A percentile compares a stretch with the other conserved stretches of the same genome.
phyloP scores from a whole-genome alignment of 1,140 invertebrate species.

The Heterodera schachtii region DNA sequence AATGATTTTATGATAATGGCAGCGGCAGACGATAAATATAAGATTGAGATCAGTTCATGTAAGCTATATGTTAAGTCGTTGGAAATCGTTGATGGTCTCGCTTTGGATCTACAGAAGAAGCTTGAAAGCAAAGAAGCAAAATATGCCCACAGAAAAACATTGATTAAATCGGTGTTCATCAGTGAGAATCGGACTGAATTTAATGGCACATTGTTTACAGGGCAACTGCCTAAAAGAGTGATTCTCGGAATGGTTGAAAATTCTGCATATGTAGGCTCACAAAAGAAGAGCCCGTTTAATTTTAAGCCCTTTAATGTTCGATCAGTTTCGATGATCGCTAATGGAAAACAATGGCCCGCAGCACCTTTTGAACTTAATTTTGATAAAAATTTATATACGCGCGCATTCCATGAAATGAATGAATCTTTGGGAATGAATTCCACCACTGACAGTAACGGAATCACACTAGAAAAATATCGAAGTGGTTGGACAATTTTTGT shows the following conservation, averaged over 20 bases:
- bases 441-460: slow-evolving; percentile 25
- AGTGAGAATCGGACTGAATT: slow-evolving; percentile 19
- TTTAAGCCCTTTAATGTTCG: slow-evolving; percentile 23
- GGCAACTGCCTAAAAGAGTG: too few relatives aligned
- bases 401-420: slow-evolving; percentile 25
- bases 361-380: slow-evolving; percentile 27
- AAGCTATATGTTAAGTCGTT: too few relatives aligned
- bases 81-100: too few relatives aligned
- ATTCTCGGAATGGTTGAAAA: too few relatives aligned
- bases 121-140: too few relatives aligned
- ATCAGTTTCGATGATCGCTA: not conserved
- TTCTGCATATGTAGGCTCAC: too few relatives aligned
- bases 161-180: slow-evolving; percentile 21
- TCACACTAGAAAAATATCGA: slow-evolving; percentile 19
- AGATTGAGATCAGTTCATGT: not conserved
- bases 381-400: slow-evolving; percentile 10
- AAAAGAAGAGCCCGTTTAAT: slow-evolving; percentile 22
- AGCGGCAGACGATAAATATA: not conserved
- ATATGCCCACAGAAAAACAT: too few relatives aligned
- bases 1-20: slow-evolving; percentile 9
- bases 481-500: slow-evolving; percentile 23
- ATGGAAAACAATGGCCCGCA: slow-evolving; percentile 5
- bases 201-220: too few relatives aligned
- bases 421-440: slow-evolving; percentile 8
- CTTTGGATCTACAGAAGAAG: too few relatives aligned